Conservation (phyloP, 2,113 vertebrate species). For the Pyxicephalus adspersus region DNA sequence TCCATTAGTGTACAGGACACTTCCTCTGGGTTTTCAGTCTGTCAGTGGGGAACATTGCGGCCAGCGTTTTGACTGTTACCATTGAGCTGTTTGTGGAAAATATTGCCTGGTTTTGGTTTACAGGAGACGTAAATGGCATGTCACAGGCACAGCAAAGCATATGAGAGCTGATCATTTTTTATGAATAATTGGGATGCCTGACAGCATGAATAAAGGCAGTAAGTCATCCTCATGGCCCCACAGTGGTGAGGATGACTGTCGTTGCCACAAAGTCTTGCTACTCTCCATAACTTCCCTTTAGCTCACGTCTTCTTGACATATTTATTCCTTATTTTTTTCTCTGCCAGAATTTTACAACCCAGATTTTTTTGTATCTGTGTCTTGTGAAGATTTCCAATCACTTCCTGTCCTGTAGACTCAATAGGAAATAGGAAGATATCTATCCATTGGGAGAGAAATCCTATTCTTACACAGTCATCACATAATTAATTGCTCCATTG, state of each 20-base stretch:
- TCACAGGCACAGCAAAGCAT: conserved; percentile 20
- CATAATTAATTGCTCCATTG: no score
- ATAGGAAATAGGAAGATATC: no score
- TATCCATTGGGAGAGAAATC: no score
- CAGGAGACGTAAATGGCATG: conserved; percentile 43
- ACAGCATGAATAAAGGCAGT: conserved; percentile 34
- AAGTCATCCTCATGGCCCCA: conserved; percentile 32
- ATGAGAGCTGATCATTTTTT: conserved; percentile 31
- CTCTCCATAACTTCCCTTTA: conserved; percentile 45
- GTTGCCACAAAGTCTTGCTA: conserved; percentile 44
- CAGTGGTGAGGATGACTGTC: conserved; percentile 23
- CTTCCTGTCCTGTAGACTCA: no score
- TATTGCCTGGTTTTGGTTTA: conserved; percentile 34
- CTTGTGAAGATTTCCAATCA: no score
- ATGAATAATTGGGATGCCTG: conserved; percentile 41
- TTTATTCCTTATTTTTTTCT: conserved; percentile 19
- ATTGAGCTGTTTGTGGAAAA: conserved; percentile 52
- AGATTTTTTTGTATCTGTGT: no score
- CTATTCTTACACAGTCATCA: no score
- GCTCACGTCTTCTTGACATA: conserved; percentile 9
- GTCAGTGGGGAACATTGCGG: conserved; percentile 50
- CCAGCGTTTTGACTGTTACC: conserved; percentile 31
- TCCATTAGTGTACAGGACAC: conserved; percentile 48
- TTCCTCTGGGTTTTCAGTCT: conserved; percentile 21
- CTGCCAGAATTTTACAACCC: conserved; percentile 12